Conservation (phyloP, 2,797 vertebrate genomes). For the Urophycis tenuis region DNA sequence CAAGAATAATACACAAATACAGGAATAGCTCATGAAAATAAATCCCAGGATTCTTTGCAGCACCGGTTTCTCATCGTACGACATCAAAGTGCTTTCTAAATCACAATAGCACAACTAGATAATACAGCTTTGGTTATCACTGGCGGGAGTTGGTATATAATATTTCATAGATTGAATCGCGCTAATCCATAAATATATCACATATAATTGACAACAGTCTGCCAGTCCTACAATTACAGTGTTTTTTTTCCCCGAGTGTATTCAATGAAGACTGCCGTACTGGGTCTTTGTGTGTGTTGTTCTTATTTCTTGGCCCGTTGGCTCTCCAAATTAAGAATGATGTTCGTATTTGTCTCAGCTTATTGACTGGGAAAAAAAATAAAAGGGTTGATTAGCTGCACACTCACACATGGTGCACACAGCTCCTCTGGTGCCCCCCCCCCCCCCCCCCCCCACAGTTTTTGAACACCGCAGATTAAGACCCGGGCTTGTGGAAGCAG, state of each 20-base stretch:
- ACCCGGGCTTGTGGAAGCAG: slow-evolving; percentile 5
- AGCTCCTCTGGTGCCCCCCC: slow-evolving; percentile 25
- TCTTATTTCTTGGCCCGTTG: slow-evolving; percentile 66
- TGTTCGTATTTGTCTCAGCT: slow-evolving; percentile 62
- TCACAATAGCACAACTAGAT: slow-evolving; percentile 5
- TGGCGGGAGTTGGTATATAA: slow-evolving; percentile 34
- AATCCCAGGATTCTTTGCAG: slow-evolving; percentile 42
- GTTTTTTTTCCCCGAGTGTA: slow-evolving; percentile 41
- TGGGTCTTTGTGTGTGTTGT: slow-evolving; percentile 48
- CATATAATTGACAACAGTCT: slow-evolving; percentile 55
- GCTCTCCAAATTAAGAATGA: slow-evolving; percentile 68
- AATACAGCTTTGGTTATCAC: slow-evolving; percentile 13
- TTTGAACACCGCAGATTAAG: slow-evolving; percentile 36
- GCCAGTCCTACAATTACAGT: slow-evolving; percentile 53
- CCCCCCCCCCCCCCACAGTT: background rate
- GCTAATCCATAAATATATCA: slow-evolving; percentile 60
- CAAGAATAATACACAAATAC: slow-evolving; percentile 43
- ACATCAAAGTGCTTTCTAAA: slow-evolving; percentile 36
- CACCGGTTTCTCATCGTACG: slow-evolving; percentile 42
- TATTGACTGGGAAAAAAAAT: slow-evolving; percentile 44
- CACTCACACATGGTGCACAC: slow-evolving; percentile 33
- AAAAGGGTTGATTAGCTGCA: slow-evolving; percentile 58
- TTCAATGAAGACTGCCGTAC: slow-evolving; percentile 56
- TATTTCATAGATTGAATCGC: slow-evolving; percentile 47
- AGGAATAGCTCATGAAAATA: slow-evolving; percentile 50